A percentile compares a stretch with the other conserved stretches of the same genome.
phyloP scores from a whole-genome alignment of 2,113 vertebrate species.

The Globicephala melas region DNA sequence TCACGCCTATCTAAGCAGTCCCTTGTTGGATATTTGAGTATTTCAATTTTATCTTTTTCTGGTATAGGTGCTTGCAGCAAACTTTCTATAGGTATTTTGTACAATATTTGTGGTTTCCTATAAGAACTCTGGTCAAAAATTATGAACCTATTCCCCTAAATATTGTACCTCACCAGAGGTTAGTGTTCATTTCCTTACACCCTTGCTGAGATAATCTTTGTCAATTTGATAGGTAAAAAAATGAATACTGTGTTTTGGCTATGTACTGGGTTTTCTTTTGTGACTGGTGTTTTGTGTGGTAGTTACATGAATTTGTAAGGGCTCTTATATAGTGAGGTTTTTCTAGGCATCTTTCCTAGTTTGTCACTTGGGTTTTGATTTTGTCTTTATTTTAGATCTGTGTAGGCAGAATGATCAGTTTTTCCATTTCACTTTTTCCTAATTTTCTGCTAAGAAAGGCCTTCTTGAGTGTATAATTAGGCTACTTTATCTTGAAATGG shows the following conservation, averaged over 20 bases:
- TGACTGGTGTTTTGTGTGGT: neutral
- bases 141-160: neutral
- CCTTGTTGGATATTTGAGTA: neutral
- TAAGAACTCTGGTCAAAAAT: neutral
- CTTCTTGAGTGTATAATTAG: neutral
- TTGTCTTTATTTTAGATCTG: neutral
- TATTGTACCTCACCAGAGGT: neutral
- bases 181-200: neutral
- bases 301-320: neutral
- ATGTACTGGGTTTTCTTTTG: neutral
- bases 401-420: neutral
- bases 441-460: neutral
- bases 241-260: neutral
- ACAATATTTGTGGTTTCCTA: neutral
- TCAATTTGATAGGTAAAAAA: neutral
- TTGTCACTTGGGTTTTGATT: constrained; percentile 7
- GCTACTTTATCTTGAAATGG: neutral
- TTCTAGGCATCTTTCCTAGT: neutral
- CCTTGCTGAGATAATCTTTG: neutral
- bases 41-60: neutral
- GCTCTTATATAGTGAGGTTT: neutral
- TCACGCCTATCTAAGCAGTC: neutral
- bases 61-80: neutral
- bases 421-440: neutral
- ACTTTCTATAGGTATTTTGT: neutral